Evolutionary conservation across 2,113 vertebrate genomes (phyloP).

Genomic region (Merops nubicus): DNA sequence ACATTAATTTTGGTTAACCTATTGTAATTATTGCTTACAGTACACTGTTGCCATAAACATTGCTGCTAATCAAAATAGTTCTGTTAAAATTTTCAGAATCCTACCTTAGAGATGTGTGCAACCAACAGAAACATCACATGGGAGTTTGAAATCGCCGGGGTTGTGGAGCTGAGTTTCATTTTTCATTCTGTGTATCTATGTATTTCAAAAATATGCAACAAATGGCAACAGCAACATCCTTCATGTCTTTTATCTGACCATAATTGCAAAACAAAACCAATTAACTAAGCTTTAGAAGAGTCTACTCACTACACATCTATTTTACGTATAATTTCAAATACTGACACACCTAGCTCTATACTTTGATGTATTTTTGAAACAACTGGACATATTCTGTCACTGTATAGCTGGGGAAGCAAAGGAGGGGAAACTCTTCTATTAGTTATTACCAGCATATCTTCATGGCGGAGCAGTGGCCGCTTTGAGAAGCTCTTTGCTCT

Average conservation of each 20-base stretch:
- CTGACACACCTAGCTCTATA: neutral
- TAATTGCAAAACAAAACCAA: neutral
- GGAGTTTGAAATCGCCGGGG: neutral
- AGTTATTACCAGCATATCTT: neutral
- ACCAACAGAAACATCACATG: neutral
- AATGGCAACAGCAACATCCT: neutral
- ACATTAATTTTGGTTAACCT: neutral
- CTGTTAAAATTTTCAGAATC: neutral
- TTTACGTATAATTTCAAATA: neutral
- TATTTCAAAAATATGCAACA: neutral
- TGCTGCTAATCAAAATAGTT: neutral
- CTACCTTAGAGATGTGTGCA: neutral
- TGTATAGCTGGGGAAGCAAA: neutral
- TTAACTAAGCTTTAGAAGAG: neutral
- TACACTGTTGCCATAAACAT: neutral
- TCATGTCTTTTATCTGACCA: neutral
- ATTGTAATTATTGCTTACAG: neutral
- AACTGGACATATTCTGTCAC: neutral
- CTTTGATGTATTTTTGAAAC: neutral
- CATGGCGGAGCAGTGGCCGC: neutral
- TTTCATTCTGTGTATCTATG: neutral
- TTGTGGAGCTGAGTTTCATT: neutral
- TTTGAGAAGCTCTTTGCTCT: neutral
- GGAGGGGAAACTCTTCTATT: neutral
- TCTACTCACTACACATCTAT: neutral